Evolutionary conservation across 2,113 vertebrate genomes (phyloP).

Genomic region (cattle (Bos taurus)): DNA sequence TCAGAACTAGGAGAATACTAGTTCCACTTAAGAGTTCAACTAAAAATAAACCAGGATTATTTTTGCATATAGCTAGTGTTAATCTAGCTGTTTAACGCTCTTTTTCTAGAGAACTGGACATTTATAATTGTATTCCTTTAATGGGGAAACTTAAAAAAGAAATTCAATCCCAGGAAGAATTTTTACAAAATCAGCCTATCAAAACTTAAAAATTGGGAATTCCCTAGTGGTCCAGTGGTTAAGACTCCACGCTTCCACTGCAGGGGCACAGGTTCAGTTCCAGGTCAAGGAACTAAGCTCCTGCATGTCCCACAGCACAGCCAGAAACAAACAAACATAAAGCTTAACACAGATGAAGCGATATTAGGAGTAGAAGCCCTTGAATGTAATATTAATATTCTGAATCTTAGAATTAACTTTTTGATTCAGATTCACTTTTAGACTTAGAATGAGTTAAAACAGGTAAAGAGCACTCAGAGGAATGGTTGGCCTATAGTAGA

Average conservation of each 20-base stretch:
- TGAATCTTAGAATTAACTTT: neutral
- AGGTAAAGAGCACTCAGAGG: neutral
- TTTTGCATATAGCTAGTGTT: slow-evolving; percentile 8
- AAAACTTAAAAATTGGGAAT: neutral
- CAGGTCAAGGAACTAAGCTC: neutral
- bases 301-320: neutral
- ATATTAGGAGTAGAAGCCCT: neutral
- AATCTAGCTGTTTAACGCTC: neutral
- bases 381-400: neutral
- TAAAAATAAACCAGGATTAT: neutral
- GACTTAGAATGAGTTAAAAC: neutral
- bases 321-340: neutral
- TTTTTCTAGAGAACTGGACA: neutral
- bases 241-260: neutral
- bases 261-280: neutral
- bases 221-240: neutral
- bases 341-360: neutral
- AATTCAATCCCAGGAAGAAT: neutral
- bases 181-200: neutral
- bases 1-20: neutral
- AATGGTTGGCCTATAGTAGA: neutral
- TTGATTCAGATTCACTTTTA: neutral
- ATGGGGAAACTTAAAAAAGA: neutral
- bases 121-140: neutral
- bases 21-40: neutral